These are phyloP conservation scores for Bimastos eiseni DNA, from an alignment of 2,888 invertebrate species.

Conservation along the genomic window DNA sequence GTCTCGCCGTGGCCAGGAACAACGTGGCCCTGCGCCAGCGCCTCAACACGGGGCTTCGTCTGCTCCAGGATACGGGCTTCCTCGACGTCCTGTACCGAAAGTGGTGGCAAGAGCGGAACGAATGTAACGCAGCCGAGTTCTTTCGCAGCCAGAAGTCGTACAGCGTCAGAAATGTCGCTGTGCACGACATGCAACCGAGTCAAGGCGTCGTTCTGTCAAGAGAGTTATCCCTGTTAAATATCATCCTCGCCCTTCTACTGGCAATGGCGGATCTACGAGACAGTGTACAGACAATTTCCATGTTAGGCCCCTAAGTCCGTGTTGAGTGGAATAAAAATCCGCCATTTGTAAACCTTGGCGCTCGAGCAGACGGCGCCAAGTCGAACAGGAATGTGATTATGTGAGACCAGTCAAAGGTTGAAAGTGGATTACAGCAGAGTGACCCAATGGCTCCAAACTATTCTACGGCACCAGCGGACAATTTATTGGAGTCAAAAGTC, in stretches of 20 bases:
- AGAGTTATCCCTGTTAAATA: constrained; percentile 3
- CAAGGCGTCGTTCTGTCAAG: neutral
- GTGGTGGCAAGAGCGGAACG: constrained; percentile 6
- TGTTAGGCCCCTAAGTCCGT: neutral
- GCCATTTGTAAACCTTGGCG: too few species aligned
- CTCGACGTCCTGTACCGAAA: neutral
- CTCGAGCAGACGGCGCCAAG: neutral
- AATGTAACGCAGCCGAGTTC: neutral
- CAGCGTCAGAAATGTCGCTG: neutral
- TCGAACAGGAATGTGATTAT: neutral
- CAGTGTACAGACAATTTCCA: neutral
- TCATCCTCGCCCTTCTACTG: neutral
- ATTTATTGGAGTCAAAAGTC: neutral
- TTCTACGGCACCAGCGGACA: neutral
- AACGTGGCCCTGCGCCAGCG: neutral
- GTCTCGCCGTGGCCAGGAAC: constrained; percentile 41
- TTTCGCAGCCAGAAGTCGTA: neutral
- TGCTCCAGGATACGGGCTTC: neutral
- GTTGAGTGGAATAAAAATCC: too few species aligned
- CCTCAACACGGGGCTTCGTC: neutral
- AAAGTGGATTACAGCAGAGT: neutral
- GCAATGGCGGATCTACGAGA: neutral
- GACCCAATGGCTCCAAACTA: neutral
- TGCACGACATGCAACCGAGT: neutral
- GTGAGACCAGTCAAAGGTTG: neutral